A percentile compares a stretch with the other conserved stretches of the same genome.
Conservation (phyloP, 2,888 invertebrate species). For the Dysmachus trigonus region DNA sequence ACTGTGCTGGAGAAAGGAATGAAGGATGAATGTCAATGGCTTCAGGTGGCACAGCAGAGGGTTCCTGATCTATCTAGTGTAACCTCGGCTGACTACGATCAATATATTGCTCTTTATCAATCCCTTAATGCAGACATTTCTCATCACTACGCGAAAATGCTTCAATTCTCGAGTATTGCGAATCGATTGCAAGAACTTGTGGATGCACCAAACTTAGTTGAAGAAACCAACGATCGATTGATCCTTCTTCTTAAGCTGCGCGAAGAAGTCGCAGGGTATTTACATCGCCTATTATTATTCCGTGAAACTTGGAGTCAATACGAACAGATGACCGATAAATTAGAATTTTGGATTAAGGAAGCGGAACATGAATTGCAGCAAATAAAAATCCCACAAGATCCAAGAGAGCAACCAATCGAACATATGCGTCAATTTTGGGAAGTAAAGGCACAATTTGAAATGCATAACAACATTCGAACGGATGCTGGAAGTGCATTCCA, state of each 20-base stretch:
- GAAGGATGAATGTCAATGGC: slow-evolving; percentile 84
- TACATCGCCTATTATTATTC: slow-evolving; percentile 77
- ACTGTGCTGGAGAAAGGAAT: slow-evolving; percentile 81
- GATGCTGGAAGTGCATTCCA: slow-evolving; percentile 79
- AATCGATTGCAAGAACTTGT: slow-evolving; percentile 79
- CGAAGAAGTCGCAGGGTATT: slow-evolving; percentile 78
- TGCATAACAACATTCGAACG: slow-evolving; percentile 79
- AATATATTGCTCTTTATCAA: slow-evolving; percentile 84
- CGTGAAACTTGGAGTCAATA: slow-evolving; percentile 81
- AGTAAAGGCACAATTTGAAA: slow-evolving; percentile 85
- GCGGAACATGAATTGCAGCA: slow-evolving; percentile 76
- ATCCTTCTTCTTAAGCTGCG: slow-evolving; percentile 78
- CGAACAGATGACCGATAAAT: slow-evolving; percentile 75
- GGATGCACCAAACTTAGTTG: slow-evolving; percentile 77
- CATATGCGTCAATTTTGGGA: slow-evolving; percentile 89
- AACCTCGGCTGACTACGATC: slow-evolving; percentile 84
- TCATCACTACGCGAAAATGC: slow-evolving; percentile 80
- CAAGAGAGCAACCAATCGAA: slow-evolving; percentile 71
- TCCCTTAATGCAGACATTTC: slow-evolving; percentile 81
- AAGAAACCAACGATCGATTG: slow-evolving; percentile 76
- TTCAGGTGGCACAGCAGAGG: slow-evolving; percentile 83
- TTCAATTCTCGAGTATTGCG: slow-evolving; percentile 77
- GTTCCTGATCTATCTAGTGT: slow-evolving; percentile 83
- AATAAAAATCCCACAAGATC: slow-evolving; percentile 72
- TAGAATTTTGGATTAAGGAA: slow-evolving; percentile 79